Evolutionary conservation across 2,113 vertebrate genomes (phyloP).

Genomic region (Climacteris rufus): DNA sequence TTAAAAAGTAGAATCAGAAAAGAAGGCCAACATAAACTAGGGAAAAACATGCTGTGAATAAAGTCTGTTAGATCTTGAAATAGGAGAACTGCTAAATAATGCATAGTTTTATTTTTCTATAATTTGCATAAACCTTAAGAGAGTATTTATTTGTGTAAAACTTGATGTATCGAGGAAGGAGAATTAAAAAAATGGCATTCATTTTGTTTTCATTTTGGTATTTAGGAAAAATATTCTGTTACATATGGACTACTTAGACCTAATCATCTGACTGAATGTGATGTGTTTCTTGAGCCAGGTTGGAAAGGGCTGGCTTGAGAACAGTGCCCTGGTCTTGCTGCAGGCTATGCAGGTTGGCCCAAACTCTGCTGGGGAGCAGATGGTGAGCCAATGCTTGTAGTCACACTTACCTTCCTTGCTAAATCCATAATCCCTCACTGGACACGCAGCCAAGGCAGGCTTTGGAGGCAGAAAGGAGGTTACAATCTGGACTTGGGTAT

Average conservation of each 20-base stretch:
- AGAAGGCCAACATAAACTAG: conserved; percentile 86
- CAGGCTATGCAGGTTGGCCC: conserved; percentile 99
- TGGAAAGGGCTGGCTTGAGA: conserved; percentile 92
- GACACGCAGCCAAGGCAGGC: conserved; percentile 99
- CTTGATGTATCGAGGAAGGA: conserved; percentile 82
- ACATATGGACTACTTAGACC: conserved; percentile 99
- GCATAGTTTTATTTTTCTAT: conserved; percentile 87
- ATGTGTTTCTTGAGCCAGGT: conserved; percentile 94
- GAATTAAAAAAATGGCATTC: conserved; percentile 82
- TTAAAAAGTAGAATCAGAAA: conserved; percentile 84
- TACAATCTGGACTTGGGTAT: conserved; percentile 97
- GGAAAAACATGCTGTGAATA: conserved; percentile 89
- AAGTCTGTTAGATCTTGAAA: conserved; percentile 90
- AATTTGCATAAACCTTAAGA: conserved; percentile 89
- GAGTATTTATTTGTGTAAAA: conserved; percentile 89
- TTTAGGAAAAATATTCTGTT: conserved; percentile 95
- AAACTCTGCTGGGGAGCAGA: conserved; percentile 99
- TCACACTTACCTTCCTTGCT: conserved; percentile 99
- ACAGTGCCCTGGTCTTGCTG: conserved; percentile 98
- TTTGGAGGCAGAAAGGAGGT: conserved; percentile 99
- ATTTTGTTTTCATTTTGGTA: conserved; percentile 89
- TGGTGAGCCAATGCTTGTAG: conserved; percentile 99
- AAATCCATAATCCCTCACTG: conserved; percentile 99
- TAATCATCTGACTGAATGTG: conserved; percentile 99
- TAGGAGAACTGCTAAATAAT: conserved; percentile 88